Conservation (phyloP, 2,888 invertebrate species). For the Scrobipalpa atriplicella region DNA sequence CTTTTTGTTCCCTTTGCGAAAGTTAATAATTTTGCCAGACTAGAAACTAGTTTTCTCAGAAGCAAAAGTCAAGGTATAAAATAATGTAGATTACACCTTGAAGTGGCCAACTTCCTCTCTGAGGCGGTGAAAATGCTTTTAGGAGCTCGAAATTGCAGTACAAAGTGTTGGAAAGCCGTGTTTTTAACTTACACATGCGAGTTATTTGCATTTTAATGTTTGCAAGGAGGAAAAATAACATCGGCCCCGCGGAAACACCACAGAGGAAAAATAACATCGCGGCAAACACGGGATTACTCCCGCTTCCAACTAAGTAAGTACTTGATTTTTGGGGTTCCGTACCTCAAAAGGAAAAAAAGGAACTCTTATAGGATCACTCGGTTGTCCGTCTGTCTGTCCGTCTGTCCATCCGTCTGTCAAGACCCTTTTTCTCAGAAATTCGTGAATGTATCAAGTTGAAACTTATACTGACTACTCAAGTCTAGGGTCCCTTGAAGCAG, state of each 20-base stretch:
- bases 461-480: too few relatives aligned
- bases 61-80: neutral
- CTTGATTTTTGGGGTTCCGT: too few relatives aligned
- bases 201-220: slow-evolving; percentile 66
- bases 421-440: too few relatives aligned
- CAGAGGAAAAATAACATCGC: slow-evolving; percentile 47
- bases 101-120: slow-evolving; percentile 19
- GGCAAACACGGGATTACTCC: slow-evolving; percentile 18
- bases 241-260: slow-evolving; percentile 21
- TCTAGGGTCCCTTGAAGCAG: too few relatives aligned
- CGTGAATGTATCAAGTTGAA: too few relatives aligned
- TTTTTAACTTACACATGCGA: slow-evolving; percentile 48
- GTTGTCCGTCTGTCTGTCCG: too few relatives aligned
- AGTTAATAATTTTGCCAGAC: neutral
- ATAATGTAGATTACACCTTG: slow-evolving; percentile 36
- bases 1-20: too few relatives aligned
- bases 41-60: neutral
- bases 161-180: slow-evolving; percentile 46
- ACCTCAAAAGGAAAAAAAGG: neutral
- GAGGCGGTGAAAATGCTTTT: slow-evolving; percentile 28
- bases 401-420: too few relatives aligned
- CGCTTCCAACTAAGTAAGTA: neutral
- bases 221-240: slow-evolving; percentile 49
- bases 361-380: too few relatives aligned
- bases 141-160: slow-evolving; percentile 30